phyloP scores from a whole-genome alignment of 1,140 invertebrate genomes.

The Caenorhabditis latens region DNA sequence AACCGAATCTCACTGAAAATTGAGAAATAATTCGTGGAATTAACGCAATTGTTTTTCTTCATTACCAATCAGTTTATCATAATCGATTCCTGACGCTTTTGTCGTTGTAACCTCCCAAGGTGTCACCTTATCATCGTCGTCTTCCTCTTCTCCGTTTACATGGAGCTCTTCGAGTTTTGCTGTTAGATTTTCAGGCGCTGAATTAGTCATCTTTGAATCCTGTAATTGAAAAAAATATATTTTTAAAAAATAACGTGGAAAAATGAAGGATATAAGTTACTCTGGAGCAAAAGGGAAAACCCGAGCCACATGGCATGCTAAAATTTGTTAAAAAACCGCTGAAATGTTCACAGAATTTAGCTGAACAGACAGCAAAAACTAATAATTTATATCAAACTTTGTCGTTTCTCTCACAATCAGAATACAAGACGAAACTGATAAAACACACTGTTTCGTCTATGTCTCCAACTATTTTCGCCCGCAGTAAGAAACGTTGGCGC shows the following conservation, averaged over 20 bases:
- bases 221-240: neutral
- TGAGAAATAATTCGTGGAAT: neutral
- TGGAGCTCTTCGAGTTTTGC: neutral
- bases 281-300: no score
- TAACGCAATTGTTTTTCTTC: neutral
- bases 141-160: constrained; percentile 45
- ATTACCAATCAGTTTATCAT: constrained; percentile 95
- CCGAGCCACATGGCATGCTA: no score
- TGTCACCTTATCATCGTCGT: constrained; percentile 87
- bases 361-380: no score
- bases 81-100: constrained; percentile 91
- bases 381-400: no score
- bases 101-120: constrained; percentile 93
- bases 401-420: neutral
- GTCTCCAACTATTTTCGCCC: neutral
- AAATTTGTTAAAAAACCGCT: no score
- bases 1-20: constrained; percentile 89
- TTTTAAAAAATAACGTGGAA: no score
- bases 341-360: no score
- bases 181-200: neutral
- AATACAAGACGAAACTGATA: neutral
- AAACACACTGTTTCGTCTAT: neutral
- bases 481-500: constrained; percentile 3
- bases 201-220: neutral
- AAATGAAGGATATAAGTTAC: no score